Percentiles rank a stretch among this genome's conserved stretches.
Evolutionary conservation across 2,888 invertebrate species (phyloP).

Genomic region (Epirrhoe alternata): DNA sequence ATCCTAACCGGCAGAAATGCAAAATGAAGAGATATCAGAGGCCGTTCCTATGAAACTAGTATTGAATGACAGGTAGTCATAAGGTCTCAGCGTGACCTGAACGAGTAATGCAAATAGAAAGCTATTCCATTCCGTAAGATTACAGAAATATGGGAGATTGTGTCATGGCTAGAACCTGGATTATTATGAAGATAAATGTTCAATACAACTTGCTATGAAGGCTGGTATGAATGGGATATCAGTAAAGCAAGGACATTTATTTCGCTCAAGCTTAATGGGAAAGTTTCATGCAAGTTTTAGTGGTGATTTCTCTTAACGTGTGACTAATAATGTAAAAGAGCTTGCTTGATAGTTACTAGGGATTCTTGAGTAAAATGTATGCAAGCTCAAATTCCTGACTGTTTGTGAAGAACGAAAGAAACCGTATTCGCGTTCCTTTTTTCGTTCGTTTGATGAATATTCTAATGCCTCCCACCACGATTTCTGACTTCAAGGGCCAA

Average conservation of each 20-base stretch:
- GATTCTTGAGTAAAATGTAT: neutral
- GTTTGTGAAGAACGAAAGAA: neutral
- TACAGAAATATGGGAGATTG: slow-evolving; percentile 29
- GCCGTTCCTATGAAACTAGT: slow-evolving; percentile 31
- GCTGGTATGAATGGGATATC: slow-evolving; percentile 28
- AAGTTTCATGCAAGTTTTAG: slow-evolving; percentile 25
- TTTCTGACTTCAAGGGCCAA: too few species aligned
- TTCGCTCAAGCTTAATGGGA: slow-evolving; percentile 22
- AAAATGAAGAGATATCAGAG: slow-evolving; percentile 32
- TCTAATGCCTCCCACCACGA: too few species aligned
- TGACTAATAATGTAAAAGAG: neutral
- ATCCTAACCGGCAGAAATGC: slow-evolving; percentile 16
- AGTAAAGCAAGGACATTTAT: slow-evolving; percentile 17
- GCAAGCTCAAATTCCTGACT: too few species aligned
- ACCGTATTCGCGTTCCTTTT: too few species aligned
- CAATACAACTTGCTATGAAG: slow-evolving; percentile 13
- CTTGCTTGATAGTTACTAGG: neutral
- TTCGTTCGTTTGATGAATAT: too few species aligned
- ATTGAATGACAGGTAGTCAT: slow-evolving; percentile 57
- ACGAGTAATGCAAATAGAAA: slow-evolving; percentile 58
- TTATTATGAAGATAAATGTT: slow-evolving; percentile 15
- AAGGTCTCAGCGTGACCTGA: slow-evolving; percentile 54
- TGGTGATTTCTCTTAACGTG: neutral
- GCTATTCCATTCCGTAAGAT: slow-evolving; percentile 35
- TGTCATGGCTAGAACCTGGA: slow-evolving; percentile 23